Percentiles rank a stretch among this genome's conserved stretches.
These are phyloP conservation scores for Manis javanica DNA, from an alignment of 2,797 vertebrate genomes.

Conservation along the genomic window DNA sequence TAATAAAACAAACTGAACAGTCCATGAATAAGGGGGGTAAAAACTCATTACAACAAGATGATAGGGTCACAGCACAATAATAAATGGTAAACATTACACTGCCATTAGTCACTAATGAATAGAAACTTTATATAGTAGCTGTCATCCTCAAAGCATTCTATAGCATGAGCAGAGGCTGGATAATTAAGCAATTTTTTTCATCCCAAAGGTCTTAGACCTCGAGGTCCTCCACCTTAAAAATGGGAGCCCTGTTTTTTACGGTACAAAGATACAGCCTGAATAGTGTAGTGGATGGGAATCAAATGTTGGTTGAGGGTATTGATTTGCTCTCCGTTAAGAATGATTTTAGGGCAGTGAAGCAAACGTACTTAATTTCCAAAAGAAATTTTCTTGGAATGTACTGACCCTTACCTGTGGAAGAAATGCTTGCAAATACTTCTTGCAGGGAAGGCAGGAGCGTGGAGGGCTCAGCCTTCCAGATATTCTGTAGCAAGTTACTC, in stretches of 20 bases:
- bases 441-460: constrained; percentile 96
- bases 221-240: constrained; percentile 24
- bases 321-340: neutral
- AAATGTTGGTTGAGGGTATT: neutral
- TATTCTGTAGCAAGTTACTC: constrained; percentile 94
- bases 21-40: neutral
- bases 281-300: neutral
- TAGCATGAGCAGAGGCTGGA: constrained; percentile 43
- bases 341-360: neutral
- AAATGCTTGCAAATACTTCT: constrained; percentile 97
- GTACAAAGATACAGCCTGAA: neutral
- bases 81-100: neutral
- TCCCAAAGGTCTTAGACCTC: constrained; percentile 38
- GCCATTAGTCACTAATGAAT: constrained; percentile 68
- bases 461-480: constrained; percentile 96
- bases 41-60: neutral
- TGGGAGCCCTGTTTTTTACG: neutral
- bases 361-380: neutral
- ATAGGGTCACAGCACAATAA: neutral
- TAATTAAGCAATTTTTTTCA: constrained; percentile 50
- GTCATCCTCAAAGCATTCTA: constrained; percentile 61
- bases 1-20: neutral
- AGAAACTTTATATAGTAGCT: constrained; percentile 44
- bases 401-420: constrained; percentile 92
- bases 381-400: neutral